phyloP scores from a whole-genome alignment of 2,888 invertebrate genomes.

The Ferrisia virgata region DNA sequence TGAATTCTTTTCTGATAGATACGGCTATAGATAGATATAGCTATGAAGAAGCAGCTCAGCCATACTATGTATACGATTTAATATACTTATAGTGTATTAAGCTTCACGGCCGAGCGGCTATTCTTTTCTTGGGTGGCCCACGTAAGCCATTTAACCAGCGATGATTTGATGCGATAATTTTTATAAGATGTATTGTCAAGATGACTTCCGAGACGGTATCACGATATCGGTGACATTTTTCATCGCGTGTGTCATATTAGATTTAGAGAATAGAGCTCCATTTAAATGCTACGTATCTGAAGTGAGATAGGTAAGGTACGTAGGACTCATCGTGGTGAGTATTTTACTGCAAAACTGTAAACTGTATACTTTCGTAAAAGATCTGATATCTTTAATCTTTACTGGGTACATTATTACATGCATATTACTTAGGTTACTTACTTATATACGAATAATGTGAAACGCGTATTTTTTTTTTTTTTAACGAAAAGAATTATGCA shows the following conservation, averaged over 20 bases:
- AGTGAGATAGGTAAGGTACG: too few species aligned
- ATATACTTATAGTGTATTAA: too few species aligned
- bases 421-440: too few species aligned
- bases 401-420: too few species aligned
- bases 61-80: neutral
- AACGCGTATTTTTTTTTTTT: too few species aligned
- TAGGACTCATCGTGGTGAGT: too few species aligned
- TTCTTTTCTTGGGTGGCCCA: neutral
- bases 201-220: neutral
- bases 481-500: neutral
- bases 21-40: neutral
- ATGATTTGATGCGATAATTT: constrained; percentile 14
- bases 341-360: too few species aligned
- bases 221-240: neutral
- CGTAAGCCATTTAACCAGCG: neutral
- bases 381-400: neutral
- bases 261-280: too few species aligned
- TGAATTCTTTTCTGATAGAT: neutral
- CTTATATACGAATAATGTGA: neutral
- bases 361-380: too few species aligned
- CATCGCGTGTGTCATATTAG: neutral
- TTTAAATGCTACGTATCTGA: too few species aligned
- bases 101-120: neutral
- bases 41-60: too few species aligned
- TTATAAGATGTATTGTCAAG: neutral